Conservation (phyloP, 2,797 vertebrate genomes). For the Podargus strigoides region DNA sequence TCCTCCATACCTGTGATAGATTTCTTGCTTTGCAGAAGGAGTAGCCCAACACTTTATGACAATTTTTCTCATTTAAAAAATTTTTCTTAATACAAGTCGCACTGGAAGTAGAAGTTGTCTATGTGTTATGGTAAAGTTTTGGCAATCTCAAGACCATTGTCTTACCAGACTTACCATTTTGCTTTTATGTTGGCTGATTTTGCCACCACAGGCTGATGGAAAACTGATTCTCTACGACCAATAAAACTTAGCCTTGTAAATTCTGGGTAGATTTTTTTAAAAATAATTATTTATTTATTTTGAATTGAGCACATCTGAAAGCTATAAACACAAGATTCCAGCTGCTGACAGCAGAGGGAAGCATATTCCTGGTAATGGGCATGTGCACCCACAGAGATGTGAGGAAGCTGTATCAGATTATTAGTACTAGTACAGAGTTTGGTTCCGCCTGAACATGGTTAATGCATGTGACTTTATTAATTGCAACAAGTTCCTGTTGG, state of each 20-base stretch:
- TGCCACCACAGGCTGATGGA: background rate
- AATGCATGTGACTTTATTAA: conserved; percentile 78
- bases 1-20: background rate
- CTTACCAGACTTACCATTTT: background rate
- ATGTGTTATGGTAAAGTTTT: background rate
- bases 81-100: background rate
- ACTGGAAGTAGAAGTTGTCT: background rate
- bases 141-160: background rate
- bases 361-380: conserved; percentile 53
- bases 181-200: background rate
- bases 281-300: background rate
- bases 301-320: conserved; percentile 26
- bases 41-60: background rate
- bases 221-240: background rate
- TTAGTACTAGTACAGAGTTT: conserved; percentile 39
- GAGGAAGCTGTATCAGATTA: conserved; percentile 53
- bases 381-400: background rate
- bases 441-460: conserved; percentile 57
- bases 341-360: conserved; percentile 78
- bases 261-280: background rate
- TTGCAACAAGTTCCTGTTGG: conserved; percentile 83
- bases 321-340: conserved; percentile 12
- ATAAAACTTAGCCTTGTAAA: background rate
- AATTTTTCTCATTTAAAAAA: background rate
- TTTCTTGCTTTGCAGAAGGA: background rate